Percentiles rank a stretch among this genome's conserved stretches.
phyloP scores from a whole-genome alignment of 1,140 invertebrate genomes.

The Aphelenchoides besseyi region DNA sequence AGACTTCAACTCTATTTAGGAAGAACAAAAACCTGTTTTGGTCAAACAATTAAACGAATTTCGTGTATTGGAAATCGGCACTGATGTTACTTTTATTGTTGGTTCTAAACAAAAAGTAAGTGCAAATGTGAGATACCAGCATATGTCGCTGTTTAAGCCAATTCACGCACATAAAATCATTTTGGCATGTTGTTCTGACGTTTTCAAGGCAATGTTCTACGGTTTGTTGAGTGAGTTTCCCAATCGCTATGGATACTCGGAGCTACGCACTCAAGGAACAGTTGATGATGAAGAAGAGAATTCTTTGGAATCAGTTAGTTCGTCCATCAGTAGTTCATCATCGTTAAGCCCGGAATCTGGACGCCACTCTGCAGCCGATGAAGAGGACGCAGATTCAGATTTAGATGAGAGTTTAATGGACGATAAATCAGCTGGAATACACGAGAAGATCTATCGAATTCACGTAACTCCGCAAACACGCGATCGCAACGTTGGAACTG shows the following conservation, averaged over 20 bases:
- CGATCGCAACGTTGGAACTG: slow-evolving; percentile 20
- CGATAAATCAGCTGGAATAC: neutral
- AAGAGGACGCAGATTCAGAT: slow-evolving; percentile 8
- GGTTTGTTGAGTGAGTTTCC: slow-evolving; percentile 21
- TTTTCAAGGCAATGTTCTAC: slow-evolving; percentile 38
- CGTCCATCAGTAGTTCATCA: slow-evolving; percentile 19
- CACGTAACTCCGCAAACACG: slow-evolving; percentile 7
- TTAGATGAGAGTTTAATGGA: neutral
- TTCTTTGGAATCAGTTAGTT: slow-evolving; percentile 8
- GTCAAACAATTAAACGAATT: slow-evolving; percentile 29
- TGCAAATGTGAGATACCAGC: neutral
- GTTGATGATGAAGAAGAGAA: neutral
- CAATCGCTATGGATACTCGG: neutral
- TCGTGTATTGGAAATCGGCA: slow-evolving; percentile 19
- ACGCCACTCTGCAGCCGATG: slow-evolving; percentile 5
- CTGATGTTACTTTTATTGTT: slow-evolving; percentile 35
- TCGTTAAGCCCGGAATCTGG: slow-evolving; percentile 6
- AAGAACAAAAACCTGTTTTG: neutral
- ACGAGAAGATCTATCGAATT: slow-evolving; percentile 4
- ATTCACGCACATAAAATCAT: slow-evolving; percentile 30
- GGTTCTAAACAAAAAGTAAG: slow-evolving; percentile 27
- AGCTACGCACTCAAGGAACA: neutral
- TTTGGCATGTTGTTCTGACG: slow-evolving; percentile 24
- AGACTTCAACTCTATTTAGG: neutral
- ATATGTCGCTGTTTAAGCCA: slow-evolving; percentile 16